phyloP scores from a whole-genome alignment of 2,888 invertebrate genomes.

The Atrina japonica region DNA sequence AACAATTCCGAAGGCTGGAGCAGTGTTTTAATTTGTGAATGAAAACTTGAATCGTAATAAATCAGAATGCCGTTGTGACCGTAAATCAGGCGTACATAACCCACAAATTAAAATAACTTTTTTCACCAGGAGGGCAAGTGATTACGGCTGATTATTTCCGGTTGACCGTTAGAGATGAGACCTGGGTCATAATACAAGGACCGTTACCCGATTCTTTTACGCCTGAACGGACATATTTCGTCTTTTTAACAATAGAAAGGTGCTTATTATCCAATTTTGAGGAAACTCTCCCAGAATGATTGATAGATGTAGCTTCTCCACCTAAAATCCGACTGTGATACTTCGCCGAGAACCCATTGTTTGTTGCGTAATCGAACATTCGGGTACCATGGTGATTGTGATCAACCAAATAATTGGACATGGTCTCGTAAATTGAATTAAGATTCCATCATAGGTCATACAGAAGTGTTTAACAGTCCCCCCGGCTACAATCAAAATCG shows the following conservation, averaged over 20 bases:
- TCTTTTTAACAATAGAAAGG: constrained; percentile 14
- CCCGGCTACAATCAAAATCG: constrained; percentile 20
- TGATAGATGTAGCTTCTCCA: neutral
- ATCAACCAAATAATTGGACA: constrained; percentile 27
- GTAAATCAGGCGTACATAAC: too few species aligned
- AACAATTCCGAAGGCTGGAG: too few species aligned
- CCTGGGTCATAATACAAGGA: constrained; percentile 1
- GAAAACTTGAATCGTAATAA: too few species aligned
- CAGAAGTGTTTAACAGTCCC: constrained; percentile 17
- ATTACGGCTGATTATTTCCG: constrained; percentile 27
- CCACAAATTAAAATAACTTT: neutral
- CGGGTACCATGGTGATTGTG: constrained; percentile 23
- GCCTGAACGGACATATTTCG: constrained; percentile 13
- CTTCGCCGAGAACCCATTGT: constrained; percentile 20
- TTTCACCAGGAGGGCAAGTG: constrained; percentile 20
- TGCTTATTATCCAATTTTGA: constrained; percentile 17
- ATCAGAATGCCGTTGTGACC: too few species aligned
- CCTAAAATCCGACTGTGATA: neutral
- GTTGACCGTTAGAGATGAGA: constrained; percentile 9
- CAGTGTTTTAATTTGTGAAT: too few species aligned
- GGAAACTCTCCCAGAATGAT: constrained; percentile 1
- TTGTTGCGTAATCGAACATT: constrained; percentile 30
- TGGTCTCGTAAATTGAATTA: constrained; percentile 25
- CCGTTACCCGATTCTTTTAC: constrained; percentile 4
- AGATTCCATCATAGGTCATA: constrained; percentile 32